Evolutionary conservation across 2,888 invertebrate genomes (phyloP).

Genomic region (Mimumesa dahlbomi): DNA sequence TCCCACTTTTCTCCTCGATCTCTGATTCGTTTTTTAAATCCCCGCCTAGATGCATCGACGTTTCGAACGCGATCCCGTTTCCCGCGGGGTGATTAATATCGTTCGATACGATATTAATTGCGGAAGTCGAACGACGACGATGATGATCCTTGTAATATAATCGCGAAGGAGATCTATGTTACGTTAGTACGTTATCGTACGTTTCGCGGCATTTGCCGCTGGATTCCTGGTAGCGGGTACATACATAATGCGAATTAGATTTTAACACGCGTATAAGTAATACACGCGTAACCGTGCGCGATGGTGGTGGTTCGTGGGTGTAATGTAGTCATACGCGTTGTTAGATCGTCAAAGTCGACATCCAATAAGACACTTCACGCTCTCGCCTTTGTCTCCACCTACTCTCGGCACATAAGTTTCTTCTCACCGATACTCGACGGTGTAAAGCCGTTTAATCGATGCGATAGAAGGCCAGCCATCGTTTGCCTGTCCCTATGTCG

Average conservation of each 20-base stretch:
- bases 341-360: slow-evolving; percentile 16
- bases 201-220: too few relatives aligned
- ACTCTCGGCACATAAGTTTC: slow-evolving; percentile 15
- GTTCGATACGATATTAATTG: too few relatives aligned
- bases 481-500: slow-evolving; percentile 26
- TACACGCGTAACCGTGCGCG: too few relatives aligned
- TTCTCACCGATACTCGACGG: slow-evolving; percentile 15
- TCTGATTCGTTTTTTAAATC: slow-evolving; percentile 1
- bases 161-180: too few relatives aligned
- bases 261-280: background rate
- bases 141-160: too few relatives aligned
- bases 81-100: too few relatives aligned
- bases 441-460: slow-evolving; percentile 33
- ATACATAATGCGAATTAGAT: background rate
- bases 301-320: slow-evolving; percentile 25
- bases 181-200: too few relatives aligned
- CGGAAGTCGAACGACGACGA: too few relatives aligned
- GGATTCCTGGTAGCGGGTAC: too few relatives aligned
- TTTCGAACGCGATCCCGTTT: too few relatives aligned
- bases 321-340: slow-evolving; percentile 31
- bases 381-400: slow-evolving; percentile 9
- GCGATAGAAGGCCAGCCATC: slow-evolving; percentile 24
- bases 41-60: background rate
- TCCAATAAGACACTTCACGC: slow-evolving; percentile 6
- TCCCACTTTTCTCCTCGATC: background rate